Conservation (phyloP, 1,140 invertebrate genomes). For the Ephestia elutella region DNA sequence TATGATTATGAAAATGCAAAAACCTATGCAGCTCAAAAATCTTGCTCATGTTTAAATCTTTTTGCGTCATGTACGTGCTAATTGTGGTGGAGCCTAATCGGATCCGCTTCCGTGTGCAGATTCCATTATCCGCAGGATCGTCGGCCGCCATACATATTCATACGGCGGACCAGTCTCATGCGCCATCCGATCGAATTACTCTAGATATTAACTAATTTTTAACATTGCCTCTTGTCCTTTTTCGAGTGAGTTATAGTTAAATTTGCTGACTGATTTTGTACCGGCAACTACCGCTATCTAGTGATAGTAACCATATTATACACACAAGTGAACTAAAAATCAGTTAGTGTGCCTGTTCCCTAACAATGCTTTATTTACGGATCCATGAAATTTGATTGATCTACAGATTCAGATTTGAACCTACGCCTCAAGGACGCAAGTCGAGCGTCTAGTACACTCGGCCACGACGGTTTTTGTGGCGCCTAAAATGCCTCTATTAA, state of each 20-base stretch:
- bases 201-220: slow-evolving; percentile 29
- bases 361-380: no score
- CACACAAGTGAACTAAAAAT: no score
- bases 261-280: no score
- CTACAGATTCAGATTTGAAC: no score
- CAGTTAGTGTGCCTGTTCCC: no score
- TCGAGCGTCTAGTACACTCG: no score
- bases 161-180: slow-evolving; percentile 40
- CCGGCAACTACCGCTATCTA: no score
- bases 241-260: no score
- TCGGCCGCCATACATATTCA: slow-evolving; percentile 62
- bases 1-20: neutral
- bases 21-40: neutral
- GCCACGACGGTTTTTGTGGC: neutral
- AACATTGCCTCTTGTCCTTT: neutral
- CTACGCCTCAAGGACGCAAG: no score
- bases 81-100: slow-evolving; percentile 57
- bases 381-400: no score
- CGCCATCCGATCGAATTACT: slow-evolving; percentile 33
- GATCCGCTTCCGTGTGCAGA: slow-evolving; percentile 62
- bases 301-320: no score
- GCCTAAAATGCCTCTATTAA: slow-evolving; percentile 44
- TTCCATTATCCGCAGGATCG: slow-evolving; percentile 66
- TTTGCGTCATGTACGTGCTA: slow-evolving; percentile 35
- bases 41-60: slow-evolving; percentile 20